phyloP scores from a whole-genome alignment of 2,113 vertebrate species.

The Perognathus longimembris region DNA sequence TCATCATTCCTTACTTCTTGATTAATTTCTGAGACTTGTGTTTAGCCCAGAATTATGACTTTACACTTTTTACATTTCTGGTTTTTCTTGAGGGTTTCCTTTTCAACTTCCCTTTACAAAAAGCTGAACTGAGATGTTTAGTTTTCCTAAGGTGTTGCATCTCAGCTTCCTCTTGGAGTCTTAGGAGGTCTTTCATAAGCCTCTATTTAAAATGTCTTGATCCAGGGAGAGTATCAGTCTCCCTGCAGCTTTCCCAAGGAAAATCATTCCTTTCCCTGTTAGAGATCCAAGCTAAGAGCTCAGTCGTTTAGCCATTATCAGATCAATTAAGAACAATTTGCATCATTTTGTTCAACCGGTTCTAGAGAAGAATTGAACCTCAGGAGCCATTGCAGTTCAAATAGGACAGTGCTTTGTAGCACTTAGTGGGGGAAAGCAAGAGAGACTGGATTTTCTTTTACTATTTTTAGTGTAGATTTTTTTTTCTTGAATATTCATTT shows the following conservation, averaged over 20 bases:
- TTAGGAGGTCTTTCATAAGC: no score
- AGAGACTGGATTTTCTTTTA: background rate
- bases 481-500: background rate
- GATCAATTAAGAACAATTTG: no score
- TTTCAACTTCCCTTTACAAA: no score
- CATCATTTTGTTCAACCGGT: no score
- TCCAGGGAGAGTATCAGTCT: background rate
- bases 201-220: background rate
- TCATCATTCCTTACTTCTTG: no score
- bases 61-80: no score
- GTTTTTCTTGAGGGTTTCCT: no score
- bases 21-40: no score
- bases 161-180: background rate
- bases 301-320: rapidly evolving
- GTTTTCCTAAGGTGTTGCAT: background rate
- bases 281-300: background rate
- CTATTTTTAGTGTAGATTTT: background rate
- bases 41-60: no score
- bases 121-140: no score
- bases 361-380: background rate
- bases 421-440: background rate
- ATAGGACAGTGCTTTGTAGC: no score
- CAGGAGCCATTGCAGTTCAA: background rate
- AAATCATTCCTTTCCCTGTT: background rate
- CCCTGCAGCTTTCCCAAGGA: background rate